Conservation (phyloP, 1,140 invertebrate species). For the Magallana ariakensis region DNA sequence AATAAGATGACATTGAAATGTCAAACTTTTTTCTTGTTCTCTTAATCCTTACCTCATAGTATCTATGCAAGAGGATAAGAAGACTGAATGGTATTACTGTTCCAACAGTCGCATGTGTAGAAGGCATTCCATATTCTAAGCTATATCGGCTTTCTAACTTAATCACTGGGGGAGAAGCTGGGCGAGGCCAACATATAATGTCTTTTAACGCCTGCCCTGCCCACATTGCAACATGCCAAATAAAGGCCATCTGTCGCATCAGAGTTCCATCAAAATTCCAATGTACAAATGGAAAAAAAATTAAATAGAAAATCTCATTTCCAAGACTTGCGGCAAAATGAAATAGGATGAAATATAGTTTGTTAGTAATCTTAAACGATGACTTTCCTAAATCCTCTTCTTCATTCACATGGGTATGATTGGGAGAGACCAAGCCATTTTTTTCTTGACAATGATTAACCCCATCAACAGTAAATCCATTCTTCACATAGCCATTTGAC, state of each 20-base stretch:
- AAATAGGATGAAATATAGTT: constrained; percentile 93
- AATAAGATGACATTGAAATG: neutral
- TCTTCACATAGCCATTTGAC: constrained; percentile 23
- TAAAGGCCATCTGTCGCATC: constrained; percentile 84
- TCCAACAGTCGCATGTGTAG: constrained; percentile 95
- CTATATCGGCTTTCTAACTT: constrained; percentile 89
- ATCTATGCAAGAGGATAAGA: constrained; percentile 87
- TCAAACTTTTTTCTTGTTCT: neutral
- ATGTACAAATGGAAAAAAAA: constrained; percentile 90
- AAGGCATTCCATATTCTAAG: constrained; percentile 96
- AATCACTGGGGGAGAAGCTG: constrained; percentile 89
- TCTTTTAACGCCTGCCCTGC: constrained; percentile 90
- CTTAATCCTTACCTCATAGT: constrained; percentile 88
- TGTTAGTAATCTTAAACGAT: constrained; percentile 85
- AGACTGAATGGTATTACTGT: constrained; percentile 92
- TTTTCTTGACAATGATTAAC: neutral
- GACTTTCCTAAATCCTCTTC: constrained; percentile 44
- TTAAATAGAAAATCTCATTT: constrained; percentile 92
- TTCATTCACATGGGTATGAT: neutral
- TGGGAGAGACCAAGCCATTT: neutral
- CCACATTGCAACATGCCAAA: constrained; percentile 91
- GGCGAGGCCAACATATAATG: constrained; percentile 87
- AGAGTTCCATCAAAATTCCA: constrained; percentile 87
- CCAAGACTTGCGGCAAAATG: constrained; percentile 90
- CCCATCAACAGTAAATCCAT: neutral